A percentile compares a stretch with the other conserved stretches of the same genome.
Conservation (phyloP, 2,797 vertebrate species). For the Crenichthys baileyi region DNA sequence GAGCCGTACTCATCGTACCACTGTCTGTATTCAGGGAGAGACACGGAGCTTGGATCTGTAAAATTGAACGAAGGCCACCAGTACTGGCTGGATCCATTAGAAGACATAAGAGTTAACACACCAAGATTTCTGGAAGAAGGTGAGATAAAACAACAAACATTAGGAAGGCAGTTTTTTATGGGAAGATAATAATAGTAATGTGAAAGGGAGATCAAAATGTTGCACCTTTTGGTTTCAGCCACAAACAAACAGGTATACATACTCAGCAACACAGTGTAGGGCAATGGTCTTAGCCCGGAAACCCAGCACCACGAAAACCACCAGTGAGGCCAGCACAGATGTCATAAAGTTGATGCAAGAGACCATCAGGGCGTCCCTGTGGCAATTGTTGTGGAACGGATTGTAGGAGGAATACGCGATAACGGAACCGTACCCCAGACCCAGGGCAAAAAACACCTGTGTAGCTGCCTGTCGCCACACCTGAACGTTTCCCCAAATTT, state of each 20-base stretch:
- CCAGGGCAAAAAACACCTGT: constrained; percentile 97
- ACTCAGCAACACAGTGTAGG: constrained; percentile 85
- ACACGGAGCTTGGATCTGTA: constrained; percentile 73
- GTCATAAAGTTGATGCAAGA: constrained; percentile 98
- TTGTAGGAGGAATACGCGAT: constrained; percentile 99
- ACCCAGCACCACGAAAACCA: constrained; percentile 96
- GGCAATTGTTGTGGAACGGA: constrained; percentile 97
- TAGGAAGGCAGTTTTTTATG: not conserved
- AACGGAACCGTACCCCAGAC: constrained; percentile 95
- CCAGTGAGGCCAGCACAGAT: constrained; percentile 93
- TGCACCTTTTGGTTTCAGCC: not conserved
- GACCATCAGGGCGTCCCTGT: constrained; percentile 94
- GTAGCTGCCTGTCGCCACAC: constrained; percentile 98
- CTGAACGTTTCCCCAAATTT: constrained; percentile 92
- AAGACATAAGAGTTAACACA: constrained; percentile 56
- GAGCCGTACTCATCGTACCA: constrained; percentile 77
- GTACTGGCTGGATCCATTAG: constrained; percentile 45
- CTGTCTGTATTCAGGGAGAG: constrained; percentile 77
- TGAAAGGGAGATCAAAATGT: not conserved
- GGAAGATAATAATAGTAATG: not conserved
- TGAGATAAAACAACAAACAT: constrained; percentile 7
- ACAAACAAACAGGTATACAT: constrained; percentile 38
- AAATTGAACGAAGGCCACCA: constrained; percentile 73
- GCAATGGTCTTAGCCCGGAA: constrained; percentile 95
- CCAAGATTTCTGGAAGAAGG: constrained; percentile 74